Evolutionary conservation across 1,140 invertebrate species (phyloP).

Genomic region (Episyrphus balteatus): DNA sequence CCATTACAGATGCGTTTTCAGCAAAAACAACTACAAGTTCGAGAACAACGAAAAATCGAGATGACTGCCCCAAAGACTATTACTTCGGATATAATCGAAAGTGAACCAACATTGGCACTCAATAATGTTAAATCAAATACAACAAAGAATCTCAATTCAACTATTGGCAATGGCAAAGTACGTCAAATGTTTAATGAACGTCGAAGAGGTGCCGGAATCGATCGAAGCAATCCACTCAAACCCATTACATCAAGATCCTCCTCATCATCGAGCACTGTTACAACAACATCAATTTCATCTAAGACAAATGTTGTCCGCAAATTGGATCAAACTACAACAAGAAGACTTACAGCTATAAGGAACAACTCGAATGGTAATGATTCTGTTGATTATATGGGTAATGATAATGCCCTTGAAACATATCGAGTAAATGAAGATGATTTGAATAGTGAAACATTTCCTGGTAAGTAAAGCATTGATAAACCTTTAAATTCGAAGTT

Average conservation of each 20-base stretch:
- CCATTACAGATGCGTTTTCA: slow-evolving; percentile 32
- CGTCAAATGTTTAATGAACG: slow-evolving; percentile 74
- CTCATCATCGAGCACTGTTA: slow-evolving; percentile 18
- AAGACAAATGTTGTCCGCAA: slow-evolving; percentile 3
- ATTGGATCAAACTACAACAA: not conserved
- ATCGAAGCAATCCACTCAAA: slow-evolving; percentile 68
- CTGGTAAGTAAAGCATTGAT: slow-evolving; percentile 6
- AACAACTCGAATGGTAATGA: not conserved
- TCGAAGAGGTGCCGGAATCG: slow-evolving; percentile 57
- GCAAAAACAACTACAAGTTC: slow-evolving; percentile 25
- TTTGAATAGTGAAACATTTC: slow-evolving; percentile 4
- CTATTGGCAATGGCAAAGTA: slow-evolving; percentile 37
- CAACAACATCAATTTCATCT: slow-evolving; percentile 2
- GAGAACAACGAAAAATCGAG: slow-evolving; percentile 22
- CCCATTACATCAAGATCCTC: slow-evolving; percentile 39
- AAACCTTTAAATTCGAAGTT: not conserved
- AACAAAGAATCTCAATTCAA: slow-evolving; percentile 1
- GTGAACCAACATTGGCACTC: no score
- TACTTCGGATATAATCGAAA: no score
- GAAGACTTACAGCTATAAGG: not conserved
- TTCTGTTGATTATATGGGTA: not conserved
- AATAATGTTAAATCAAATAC: no score
- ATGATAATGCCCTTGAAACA: not conserved
- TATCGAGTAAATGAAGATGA: slow-evolving; percentile 1
- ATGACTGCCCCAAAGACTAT: slow-evolving; percentile 5